Base-by-base conservation (phyloP, 2,113 vertebrate species). In the Strigops habroptila region DNA sequence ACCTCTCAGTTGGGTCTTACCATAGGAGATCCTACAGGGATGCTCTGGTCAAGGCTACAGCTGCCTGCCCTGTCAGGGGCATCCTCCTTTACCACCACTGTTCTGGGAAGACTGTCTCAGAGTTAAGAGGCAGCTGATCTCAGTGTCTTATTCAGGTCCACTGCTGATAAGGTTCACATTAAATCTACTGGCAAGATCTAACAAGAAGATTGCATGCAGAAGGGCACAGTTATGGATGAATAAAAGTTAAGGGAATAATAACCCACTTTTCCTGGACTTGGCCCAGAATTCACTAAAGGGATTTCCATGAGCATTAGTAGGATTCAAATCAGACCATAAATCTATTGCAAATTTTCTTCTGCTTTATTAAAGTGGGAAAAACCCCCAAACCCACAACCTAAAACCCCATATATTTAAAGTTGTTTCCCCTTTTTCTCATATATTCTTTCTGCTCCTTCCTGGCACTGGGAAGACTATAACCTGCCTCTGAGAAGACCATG, bases 211-310 rank as follows among this genome's bases (percentile, higher is more conserved):
- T 84, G 31, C n/a, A 53, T 73, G 65, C 37, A 93, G 57, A 67
- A 82, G n/a, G n/a, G 74, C 74, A 81, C 52, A 48, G 69, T 70
- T 93, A 60, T 60, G 69, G 82, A 90, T 75, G 44, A 86, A 71
- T 4, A 81, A 60, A 92, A 91, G 35, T 82, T 83, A 91, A 69
- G 63, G 78, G 73, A 96, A 70, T 65, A 83, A 91, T 81, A 88
- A 93, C 25, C 39, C 86, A 60, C 37, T 90, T 96, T 95, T 93
- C 35, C 91, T 96, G 95, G 80, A 62, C 57, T 24, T 57, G 31
- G 37, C 64, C 82, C 76, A 78, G 25, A 52, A 78, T 74, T 88
- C 85, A 75, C 73, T 90, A 55, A 83, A 91, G 79, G 41, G 76
- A 83, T 81, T 94, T 91, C 86, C 44, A 73, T 41, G 11, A 91